Percentiles rank a stretch among this genome's conserved stretches.
Conservation (phyloP, 2,888 invertebrate species). For the Oscheius onirici region DNA sequence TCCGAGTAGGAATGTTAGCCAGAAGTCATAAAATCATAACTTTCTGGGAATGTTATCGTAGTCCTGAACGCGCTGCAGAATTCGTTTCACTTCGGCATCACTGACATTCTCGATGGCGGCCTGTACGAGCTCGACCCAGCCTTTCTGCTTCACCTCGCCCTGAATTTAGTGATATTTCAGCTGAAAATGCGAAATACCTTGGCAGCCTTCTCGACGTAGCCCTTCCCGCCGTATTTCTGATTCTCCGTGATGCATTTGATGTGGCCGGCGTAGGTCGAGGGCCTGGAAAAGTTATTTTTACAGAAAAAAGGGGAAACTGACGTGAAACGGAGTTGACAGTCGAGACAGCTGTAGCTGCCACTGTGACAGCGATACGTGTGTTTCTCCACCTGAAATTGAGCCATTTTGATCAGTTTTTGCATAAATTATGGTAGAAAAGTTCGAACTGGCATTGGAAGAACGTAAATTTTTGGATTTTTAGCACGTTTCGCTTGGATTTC, state of each 20-base stretch:
- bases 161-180: constrained; percentile 30
- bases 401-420: constrained; percentile 74
- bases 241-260: constrained; percentile 87
- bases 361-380: constrained; percentile 76
- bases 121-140: constrained; percentile 73
- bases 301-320: constrained; percentile 34
- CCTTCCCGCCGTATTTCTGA: constrained; percentile 82
- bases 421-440: background rate
- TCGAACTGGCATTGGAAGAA: background rate
- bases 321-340: constrained; percentile 87
- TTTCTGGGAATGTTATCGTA: constrained; percentile 67
- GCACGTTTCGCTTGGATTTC: no score
- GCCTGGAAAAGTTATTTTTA: background rate
- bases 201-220: constrained; percentile 72
- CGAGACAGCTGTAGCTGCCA: constrained; percentile 86
- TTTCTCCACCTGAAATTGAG: constrained; percentile 53
- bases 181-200: constrained; percentile 47
- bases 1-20: no score
- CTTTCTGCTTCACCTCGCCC: constrained; percentile 74
- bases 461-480: no score
- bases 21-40: constrained; percentile 16
- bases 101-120: constrained; percentile 62
- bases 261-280: constrained; percentile 81
- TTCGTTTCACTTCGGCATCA: constrained; percentile 54
- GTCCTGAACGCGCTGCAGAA: constrained; percentile 55